Percentiles rank a stretch among this genome's conserved stretches.
phyloP scores from a whole-genome alignment of 2,888 invertebrate species.

The Aleiodes alternator region DNA sequence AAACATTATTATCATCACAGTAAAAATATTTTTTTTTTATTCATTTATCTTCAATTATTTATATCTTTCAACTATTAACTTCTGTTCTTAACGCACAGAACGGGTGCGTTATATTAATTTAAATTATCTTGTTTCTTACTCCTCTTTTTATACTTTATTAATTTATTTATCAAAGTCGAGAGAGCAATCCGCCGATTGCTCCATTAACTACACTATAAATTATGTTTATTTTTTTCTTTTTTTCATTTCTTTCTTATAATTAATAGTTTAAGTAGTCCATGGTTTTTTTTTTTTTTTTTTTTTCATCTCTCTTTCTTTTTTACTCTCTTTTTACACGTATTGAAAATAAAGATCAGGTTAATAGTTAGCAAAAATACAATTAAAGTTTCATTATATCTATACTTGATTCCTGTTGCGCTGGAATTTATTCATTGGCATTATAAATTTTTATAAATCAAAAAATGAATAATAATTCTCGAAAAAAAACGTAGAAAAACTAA shows the following conservation, averaged over 20 bases:
- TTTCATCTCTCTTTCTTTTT: neutral
- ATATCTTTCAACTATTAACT: constrained; percentile 62
- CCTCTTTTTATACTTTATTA: constrained; percentile 8
- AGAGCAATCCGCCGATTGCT: constrained; percentile 34
- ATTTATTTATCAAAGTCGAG: constrained; percentile 7
- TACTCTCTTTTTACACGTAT: constrained; percentile 61
- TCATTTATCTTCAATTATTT: constrained; percentile 38
- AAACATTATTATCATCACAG: constrained; percentile 76
- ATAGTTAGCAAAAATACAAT: constrained; percentile 69
- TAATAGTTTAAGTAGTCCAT: constrained; percentile 65
- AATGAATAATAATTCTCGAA: neutral
- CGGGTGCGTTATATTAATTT: constrained; percentile 52
- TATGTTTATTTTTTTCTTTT: constrained; percentile 46
- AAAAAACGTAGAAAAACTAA: constrained; percentile 24
- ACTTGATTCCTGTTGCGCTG: constrained; percentile 10
- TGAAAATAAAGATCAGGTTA: constrained; percentile 66
- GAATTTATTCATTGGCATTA: constrained; percentile 21
- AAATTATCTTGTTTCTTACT: constrained; percentile 36
- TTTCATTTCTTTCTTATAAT: constrained; percentile 49
- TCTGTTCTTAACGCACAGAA: constrained; percentile 58
- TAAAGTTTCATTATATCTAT: constrained; percentile 14
- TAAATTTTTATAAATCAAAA: constrained; percentile 6
- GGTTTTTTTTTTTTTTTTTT: constrained; percentile 54
- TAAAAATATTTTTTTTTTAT: constrained; percentile 64
- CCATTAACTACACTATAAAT: constrained; percentile 50